These are phyloP conservation scores for Dermochelys coriacea DNA, from an alignment of 2,797 vertebrate genomes.

Conservation along the genomic window DNA sequence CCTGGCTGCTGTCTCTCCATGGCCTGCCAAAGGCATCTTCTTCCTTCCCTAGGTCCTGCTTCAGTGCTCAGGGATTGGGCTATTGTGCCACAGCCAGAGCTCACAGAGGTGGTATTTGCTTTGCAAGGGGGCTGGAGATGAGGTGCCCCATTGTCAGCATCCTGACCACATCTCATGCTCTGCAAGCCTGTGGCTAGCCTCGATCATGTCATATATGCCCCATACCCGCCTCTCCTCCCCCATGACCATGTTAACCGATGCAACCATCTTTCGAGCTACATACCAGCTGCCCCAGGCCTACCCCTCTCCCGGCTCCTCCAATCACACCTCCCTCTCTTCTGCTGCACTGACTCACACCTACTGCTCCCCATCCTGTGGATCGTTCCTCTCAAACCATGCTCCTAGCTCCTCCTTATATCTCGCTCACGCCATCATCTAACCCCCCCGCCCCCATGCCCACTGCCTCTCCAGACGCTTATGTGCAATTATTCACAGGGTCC, in stretches of 20 bases:
- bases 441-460: too few relatives aligned
- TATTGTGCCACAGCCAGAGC: accelerated
- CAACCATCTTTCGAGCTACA: background rate
- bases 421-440: background rate
- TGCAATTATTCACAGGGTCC: background rate
- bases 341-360: too few relatives aligned
- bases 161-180: background rate
- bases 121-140: background rate
- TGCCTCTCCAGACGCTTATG: background rate
- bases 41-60: background rate
- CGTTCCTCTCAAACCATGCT: too few relatives aligned
- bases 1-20: background rate
- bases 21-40: background rate
- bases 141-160: background rate
- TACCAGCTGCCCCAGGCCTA: background rate
- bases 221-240: background rate
- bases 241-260: background rate
- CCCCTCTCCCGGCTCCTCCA: background rate
- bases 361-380: too few relatives aligned
- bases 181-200: background rate
- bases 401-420: background rate
- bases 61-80: background rate
- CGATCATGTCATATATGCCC: background rate
- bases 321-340: too few relatives aligned
- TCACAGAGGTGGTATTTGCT: background rate